These are phyloP conservation scores for Rhimphoctona megacephalus DNA, from an alignment of 2,888 invertebrate genomes.

Conservation along the genomic window DNA sequence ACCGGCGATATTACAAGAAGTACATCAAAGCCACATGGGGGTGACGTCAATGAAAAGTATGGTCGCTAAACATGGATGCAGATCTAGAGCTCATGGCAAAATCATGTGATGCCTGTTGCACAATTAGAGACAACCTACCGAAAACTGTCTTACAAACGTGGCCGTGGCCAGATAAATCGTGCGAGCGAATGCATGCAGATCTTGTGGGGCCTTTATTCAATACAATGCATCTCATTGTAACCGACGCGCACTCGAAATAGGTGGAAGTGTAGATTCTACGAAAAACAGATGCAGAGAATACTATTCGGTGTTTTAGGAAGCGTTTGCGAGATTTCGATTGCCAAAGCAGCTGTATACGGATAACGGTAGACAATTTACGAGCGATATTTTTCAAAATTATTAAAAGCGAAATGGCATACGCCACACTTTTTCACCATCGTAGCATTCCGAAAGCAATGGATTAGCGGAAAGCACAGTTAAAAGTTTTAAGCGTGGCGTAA, in stretches of 20 bases:
- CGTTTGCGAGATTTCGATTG: conserved; percentile 37
- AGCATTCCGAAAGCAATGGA: conserved; percentile 53
- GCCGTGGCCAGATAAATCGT: conserved; percentile 53
- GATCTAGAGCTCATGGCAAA: conserved; percentile 52
- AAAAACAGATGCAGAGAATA: conserved; percentile 7
- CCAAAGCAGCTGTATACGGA: conserved; percentile 44
- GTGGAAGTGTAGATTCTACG: conserved; percentile 30
- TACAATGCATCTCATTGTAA: conserved; percentile 36
- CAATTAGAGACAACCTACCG: conserved; percentile 44
- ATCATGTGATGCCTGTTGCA: conserved; percentile 41
- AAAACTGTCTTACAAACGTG: conserved; percentile 35
- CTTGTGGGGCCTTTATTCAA: conserved; percentile 51
- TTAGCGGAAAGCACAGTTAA: background rate
- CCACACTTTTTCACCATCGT: conserved; percentile 59
- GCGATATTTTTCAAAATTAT: conserved; percentile 37
- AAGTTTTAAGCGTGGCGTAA: background rate
- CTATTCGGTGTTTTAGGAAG: conserved; percentile 22
- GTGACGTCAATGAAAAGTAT: conserved; percentile 58
- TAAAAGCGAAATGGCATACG: conserved; percentile 53
- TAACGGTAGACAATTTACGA: conserved; percentile 50
- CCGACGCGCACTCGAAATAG: conserved; percentile 59
- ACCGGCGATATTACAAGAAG: conserved; percentile 22
- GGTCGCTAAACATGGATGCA: conserved; percentile 62
- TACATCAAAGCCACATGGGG: conserved; percentile 48
- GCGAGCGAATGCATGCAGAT: conserved; percentile 57